phyloP scores from a whole-genome alignment of 2,888 invertebrate species.

The Biston stratarius region DNA sequence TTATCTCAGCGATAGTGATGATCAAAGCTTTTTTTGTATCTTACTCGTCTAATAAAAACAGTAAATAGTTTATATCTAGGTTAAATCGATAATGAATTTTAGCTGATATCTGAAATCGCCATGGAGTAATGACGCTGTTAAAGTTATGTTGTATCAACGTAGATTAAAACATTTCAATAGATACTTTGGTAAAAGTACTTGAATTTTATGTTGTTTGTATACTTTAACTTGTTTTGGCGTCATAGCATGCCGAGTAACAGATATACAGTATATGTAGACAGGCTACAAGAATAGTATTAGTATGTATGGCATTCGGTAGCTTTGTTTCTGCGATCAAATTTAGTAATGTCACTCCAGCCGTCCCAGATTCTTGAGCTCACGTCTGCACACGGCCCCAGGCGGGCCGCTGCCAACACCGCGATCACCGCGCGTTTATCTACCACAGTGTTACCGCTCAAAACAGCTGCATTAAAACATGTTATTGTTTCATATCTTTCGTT shows the following conservation, averaged over 20 bases:
- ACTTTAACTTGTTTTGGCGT: neutral
- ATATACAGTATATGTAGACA: too few species aligned
- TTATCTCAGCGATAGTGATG: neutral
- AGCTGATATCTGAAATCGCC: too few species aligned
- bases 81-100: neutral
- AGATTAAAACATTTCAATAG: neutral
- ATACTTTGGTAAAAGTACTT: too few species aligned
- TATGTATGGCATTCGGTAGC: conserved; percentile 62
- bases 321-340: conserved; percentile 82
- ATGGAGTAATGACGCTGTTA: too few species aligned
- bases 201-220: neutral
- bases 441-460: conserved; percentile 51
- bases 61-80: neutral
- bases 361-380: conserved; percentile 79
- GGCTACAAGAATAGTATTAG: conserved; percentile 24
- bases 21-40: conserved; percentile 1
- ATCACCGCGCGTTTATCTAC: conserved; percentile 41
- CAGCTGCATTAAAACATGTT: conserved; percentile 34
- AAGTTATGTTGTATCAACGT: too few species aligned
- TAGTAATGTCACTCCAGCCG: conserved; percentile 86
- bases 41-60: neutral
- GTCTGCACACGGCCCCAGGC: conserved; percentile 83
- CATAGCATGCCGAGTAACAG: conserved; percentile 8
- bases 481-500: conserved; percentile 31
- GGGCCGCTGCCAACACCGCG: conserved; percentile 71